Conservation (phyloP, 2,113 vertebrate species). For the Todiramphus saurophagus region DNA sequence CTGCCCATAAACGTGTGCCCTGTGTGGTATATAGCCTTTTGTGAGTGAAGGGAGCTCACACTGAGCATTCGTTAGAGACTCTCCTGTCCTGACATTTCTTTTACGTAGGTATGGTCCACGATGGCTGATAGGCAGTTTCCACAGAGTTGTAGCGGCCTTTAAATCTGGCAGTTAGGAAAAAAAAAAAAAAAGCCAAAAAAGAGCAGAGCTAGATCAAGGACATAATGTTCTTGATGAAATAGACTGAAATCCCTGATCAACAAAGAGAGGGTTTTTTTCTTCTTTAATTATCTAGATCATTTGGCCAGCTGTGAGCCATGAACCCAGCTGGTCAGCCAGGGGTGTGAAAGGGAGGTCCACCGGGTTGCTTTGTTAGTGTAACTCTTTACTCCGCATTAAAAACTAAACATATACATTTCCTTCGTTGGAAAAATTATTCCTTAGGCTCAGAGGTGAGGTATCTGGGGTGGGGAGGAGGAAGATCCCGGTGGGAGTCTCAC, state of each 20-base stretch:
- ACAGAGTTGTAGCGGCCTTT: slow-evolving; percentile 3
- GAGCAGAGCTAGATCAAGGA: slow-evolving; percentile 69
- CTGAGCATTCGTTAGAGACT: neutral
- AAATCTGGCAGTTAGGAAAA: slow-evolving; percentile 29
- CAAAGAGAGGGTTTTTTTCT: slow-evolving; percentile 55
- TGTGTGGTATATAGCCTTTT: neutral
- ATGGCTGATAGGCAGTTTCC: slow-evolving; percentile 26
- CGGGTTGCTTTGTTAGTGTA: neutral
- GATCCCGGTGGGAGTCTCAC: neutral
- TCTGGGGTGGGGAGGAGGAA: fast-evolving
- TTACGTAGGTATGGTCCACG: slow-evolving; percentile 18
- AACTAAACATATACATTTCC: neutral
- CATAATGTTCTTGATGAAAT: slow-evolving; percentile 73
- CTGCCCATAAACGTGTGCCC: neutral
- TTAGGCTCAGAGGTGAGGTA: neutral
- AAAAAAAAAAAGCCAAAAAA: slow-evolving; percentile 20
- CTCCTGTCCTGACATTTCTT: slow-evolving; percentile 48
- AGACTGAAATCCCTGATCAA: slow-evolving; percentile 68
- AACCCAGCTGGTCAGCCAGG: slow-evolving; percentile 63
- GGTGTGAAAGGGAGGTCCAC: slow-evolving; percentile 23
- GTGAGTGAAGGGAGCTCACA: neutral
- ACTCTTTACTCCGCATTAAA: neutral
- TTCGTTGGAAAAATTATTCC: neutral
- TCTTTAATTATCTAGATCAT: slow-evolving; percentile 79
- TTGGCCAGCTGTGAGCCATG: slow-evolving; percentile 76